A percentile compares a stretch with the other conserved stretches of the same genome.
Conservation (phyloP, 2,797 vertebrate genomes). For the Poecilia wingei region DNA sequence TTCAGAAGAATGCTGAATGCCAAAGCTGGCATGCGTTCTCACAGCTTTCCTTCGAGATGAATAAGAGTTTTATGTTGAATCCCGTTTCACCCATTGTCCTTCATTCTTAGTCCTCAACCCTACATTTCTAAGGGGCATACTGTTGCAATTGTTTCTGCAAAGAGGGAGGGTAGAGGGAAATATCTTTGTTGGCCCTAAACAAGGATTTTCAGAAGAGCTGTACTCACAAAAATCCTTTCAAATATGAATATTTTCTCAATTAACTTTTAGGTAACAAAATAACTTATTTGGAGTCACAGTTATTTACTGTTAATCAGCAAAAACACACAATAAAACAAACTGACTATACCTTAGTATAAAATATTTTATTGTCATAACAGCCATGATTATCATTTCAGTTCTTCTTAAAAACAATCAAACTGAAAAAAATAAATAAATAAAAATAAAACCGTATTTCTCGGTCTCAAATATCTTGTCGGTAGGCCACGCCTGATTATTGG, state of each 20-base stretch:
- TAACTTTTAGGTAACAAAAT: not conserved
- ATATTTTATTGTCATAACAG: not conserved
- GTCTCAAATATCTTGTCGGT: not conserved
- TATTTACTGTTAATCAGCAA: not conserved
- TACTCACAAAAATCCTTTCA: not conserved
- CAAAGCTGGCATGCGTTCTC: slow-evolving; percentile 21
- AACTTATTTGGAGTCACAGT: not conserved
- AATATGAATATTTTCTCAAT: not conserved
- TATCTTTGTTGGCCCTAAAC: not conserved
- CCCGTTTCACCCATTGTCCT: not conserved
- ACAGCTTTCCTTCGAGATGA: slow-evolving; percentile 16
- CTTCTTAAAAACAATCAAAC: too few species aligned
- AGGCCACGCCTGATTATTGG: not conserved
- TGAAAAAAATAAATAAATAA: not conserved
- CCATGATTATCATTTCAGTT: not conserved
- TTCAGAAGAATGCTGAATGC: slow-evolving; percentile 32
- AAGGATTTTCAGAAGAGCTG: not conserved
- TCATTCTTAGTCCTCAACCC: not conserved
- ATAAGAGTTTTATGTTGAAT: slow-evolving; percentile 17
- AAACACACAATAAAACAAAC: not conserved
- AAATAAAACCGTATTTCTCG: not conserved
- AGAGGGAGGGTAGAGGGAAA: not conserved
- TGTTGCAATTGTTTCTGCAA: not conserved
- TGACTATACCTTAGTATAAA: not conserved
- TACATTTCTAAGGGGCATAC: not conserved